Base-by-base conservation (phyloP, 2,797 vertebrate species). In the Smutsia gigantea region DNA sequence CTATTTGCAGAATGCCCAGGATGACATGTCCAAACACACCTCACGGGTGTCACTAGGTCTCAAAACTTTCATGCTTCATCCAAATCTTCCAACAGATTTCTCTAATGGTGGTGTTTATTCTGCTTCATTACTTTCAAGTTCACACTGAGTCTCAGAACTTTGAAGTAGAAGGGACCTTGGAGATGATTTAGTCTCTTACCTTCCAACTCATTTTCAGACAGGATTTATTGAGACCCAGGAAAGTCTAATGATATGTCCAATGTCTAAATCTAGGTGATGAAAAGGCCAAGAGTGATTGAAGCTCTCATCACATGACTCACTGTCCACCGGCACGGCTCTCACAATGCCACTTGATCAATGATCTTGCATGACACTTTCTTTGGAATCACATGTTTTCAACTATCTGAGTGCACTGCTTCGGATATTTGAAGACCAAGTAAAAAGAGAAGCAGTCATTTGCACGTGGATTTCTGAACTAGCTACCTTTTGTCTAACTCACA, bases 81-180 rank as follows among this genome's bases (percentile, higher is more conserved):
- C 69, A 66, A 81, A 81, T 29, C 68, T 68, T 87, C 51, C 42
- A 87, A 92, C 17, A 18, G 17, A 37, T 39, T 96, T 14, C 25
- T 84, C 49, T 77, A 88, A 93, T 46, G 31, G 63, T 59, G 77
- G 10, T 64, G 12, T 72, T 90, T 85, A 83, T n/a, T 77, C 78
- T 64, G 42, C 53, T 88, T 93, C 82, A 27, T 89, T 96, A 77
- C 23, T 92, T 89, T 86, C 59, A 51, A 64, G n/a, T 89, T 94
- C 68, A 94, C 1, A 91, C 49, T 31, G 84, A 82, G 72, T 72
- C n/a, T 86, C 57, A 75, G 66, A 87, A 87, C n/a, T 88, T 78
- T 59, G 8, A 89, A 78, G 49, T 63, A 89, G 64, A 86, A 75
- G 25, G 25, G 37, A 95, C 12, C 37, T 72, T 84, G 55, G 29